Evolutionary conservation across 2,888 invertebrate genomes (phyloP).

Genomic region (Parthenolecanium corni): DNA sequence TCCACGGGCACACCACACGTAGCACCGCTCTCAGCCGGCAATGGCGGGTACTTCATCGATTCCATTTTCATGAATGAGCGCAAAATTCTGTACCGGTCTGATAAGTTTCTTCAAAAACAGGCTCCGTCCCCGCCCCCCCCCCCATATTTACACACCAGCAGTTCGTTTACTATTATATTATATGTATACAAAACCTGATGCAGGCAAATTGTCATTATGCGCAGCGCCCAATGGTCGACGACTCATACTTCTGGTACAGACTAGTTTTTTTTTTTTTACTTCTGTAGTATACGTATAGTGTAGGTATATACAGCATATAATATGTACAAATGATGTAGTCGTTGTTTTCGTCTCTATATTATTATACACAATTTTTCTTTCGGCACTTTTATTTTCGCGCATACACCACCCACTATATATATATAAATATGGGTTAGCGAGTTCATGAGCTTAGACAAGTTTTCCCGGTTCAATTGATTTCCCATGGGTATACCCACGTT

Average conservation of each 20-base stretch:
- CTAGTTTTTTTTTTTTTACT: no score
- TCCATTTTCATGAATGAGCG: conserved; percentile 13
- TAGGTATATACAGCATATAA: no score
- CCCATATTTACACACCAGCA: no score
- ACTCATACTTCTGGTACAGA: no score
- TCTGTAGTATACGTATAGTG: no score
- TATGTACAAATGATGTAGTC: no score
- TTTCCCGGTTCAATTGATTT: neutral
- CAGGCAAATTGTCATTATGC: conserved; percentile 19
- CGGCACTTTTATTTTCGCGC: neutral
- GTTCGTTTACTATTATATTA: no score
- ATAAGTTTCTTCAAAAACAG: conserved; percentile 4
- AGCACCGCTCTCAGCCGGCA: neutral
- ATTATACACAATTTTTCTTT: conserved; percentile 11
- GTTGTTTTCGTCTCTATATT: neutral
- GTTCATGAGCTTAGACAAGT: neutral
- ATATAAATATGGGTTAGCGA: conserved; percentile 10
- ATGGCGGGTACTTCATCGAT: neutral
- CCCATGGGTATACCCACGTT: no score
- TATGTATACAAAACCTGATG: conserved; percentile 18
- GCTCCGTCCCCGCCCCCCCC: neutral
- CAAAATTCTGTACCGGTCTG: conserved; percentile 15
- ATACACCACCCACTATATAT: no score
- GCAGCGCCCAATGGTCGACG: conserved; percentile 8
- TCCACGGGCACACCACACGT: neutral